Evolutionary conservation across 2,888 invertebrate genomes (phyloP).

Genomic region (Amphipoea oculea): DNA sequence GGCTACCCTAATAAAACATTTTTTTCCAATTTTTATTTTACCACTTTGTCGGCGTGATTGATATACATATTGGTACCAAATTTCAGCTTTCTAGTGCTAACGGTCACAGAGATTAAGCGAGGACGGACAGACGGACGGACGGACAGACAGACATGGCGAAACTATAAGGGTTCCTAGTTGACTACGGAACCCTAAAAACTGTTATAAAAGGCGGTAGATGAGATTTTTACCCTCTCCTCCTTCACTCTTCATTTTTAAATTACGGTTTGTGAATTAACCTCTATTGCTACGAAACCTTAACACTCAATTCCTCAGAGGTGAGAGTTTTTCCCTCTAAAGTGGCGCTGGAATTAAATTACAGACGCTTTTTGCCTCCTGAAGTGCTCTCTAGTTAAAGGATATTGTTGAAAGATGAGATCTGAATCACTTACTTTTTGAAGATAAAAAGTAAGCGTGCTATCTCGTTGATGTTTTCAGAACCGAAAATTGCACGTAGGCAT

Average conservation of each 20-base stretch:
- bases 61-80: too few species aligned
- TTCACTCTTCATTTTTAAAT: not conserved
- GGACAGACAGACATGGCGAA: too few species aligned
- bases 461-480: not conserved
- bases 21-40: too few species aligned
- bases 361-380: constrained; percentile 27
- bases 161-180: too few species aligned
- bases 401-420: constrained; percentile 18
- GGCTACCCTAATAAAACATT: too few species aligned
- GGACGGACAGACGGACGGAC: too few species aligned
- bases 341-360: constrained; percentile 43
- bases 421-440: constrained; percentile 14
- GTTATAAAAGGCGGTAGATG: not conserved
- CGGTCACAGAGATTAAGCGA: too few species aligned
- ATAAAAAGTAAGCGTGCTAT: not conserved
- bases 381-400: constrained; percentile 36
- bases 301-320: constrained; percentile 1
- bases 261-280: not conserved
- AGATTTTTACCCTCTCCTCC: not conserved
- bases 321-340: constrained; percentile 5
- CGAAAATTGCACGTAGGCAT: not conserved
- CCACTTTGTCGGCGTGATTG: too few species aligned
- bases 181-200: too few species aligned
- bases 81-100: too few species aligned
- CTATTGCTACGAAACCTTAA: constrained; percentile 3